Base-by-base conservation (phyloP, 2,797 vertebrate species). In the Myotis vivesi region DNA sequence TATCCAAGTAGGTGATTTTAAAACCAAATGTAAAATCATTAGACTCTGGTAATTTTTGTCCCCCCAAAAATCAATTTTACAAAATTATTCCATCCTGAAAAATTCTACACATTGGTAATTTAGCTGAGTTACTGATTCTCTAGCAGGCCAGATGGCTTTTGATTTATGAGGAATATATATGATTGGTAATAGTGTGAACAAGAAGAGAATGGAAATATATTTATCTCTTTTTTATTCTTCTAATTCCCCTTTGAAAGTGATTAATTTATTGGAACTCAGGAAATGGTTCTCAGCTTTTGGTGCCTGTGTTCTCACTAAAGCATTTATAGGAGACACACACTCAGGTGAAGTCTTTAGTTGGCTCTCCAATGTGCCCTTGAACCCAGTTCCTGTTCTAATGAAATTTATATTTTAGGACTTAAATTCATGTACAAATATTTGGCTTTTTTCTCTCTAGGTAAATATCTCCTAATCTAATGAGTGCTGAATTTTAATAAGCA, bases 351-450 rank as follows among this genome's bases (percentile, higher is more conserved):
- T 33, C 16, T 81, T 71, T 25, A 83, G 36, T n/a, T 38, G 25
- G 19, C 68, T 64, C 4, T 59, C n/a, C 66, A 0, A n/a, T 41
- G n/a, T 94, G 36, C 25, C 25, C 41, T 81, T 83, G 59, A 76
- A 76, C 13, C 86, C 4, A 13, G 0, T 90, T 73, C 44, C 71
- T 82, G 19, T 72, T 76, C 76, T 57, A 51, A 55, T 8, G 72
- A 38, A 82, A 87, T 85, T 92, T 90, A 28, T 82, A 84, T 86
- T 95, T 91, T 94, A 62, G 46, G n/a, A 84, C 86, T 93, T 28
- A 33, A 59, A 46, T 92, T 81, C n/a, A 94, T 15, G 23, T 75
- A 79, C 25, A 94, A 23, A 49, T 75, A 13, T 77, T 75, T 82
- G 30, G 0, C 17, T 69, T 73, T 88, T 82, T 77, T 49, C 23